These are phyloP conservation scores for Habropoda laboriosa DNA, from an alignment of 1,140 invertebrate genomes.

Conservation along the genomic window DNA sequence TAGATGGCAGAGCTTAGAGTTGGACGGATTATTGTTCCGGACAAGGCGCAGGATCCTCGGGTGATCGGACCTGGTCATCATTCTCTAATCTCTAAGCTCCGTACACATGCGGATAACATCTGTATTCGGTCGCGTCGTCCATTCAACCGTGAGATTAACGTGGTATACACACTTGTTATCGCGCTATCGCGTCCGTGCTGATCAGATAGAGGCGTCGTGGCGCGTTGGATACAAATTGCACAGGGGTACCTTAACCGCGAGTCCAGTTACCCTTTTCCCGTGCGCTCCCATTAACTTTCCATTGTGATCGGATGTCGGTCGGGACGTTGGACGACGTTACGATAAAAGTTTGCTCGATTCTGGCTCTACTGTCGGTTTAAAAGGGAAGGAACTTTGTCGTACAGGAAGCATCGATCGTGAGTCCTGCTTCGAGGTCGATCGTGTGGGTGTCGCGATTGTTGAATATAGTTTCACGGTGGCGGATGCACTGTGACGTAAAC, in stretches of 20 bases:
- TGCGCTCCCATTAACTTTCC: not conserved
- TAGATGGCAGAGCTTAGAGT: not conserved
- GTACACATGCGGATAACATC: slow-evolving; percentile 48
- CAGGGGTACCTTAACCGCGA: slow-evolving; percentile 3
- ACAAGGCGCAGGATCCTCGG: not conserved
- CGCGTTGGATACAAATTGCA: slow-evolving; percentile 26
- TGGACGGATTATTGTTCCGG: not conserved
- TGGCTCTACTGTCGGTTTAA: not conserved
- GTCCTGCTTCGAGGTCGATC: too few species aligned
- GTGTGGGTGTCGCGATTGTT: too few species aligned
- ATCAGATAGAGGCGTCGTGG: slow-evolving; percentile 34
- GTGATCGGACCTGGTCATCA: slow-evolving; percentile 11
- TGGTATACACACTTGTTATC: slow-evolving; percentile 51
- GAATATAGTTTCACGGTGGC: too few species aligned
- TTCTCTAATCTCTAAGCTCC: slow-evolving; percentile 39
- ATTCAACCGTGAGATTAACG: slow-evolving; percentile 51
- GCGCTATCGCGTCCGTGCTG: slow-evolving; percentile 17
- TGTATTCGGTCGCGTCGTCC: slow-evolving; percentile 38
- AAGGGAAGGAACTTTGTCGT: not conserved
- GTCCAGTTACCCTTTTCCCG: slow-evolving; percentile 7
- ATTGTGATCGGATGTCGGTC: not conserved
- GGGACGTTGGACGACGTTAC: too few species aligned
- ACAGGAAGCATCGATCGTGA: not conserved
- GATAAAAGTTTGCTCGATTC: not conserved
- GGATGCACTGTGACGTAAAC: too few species aligned